phyloP scores from a whole-genome alignment of 2,797 vertebrate species.

The Micropoecilia bifurca region DNA sequence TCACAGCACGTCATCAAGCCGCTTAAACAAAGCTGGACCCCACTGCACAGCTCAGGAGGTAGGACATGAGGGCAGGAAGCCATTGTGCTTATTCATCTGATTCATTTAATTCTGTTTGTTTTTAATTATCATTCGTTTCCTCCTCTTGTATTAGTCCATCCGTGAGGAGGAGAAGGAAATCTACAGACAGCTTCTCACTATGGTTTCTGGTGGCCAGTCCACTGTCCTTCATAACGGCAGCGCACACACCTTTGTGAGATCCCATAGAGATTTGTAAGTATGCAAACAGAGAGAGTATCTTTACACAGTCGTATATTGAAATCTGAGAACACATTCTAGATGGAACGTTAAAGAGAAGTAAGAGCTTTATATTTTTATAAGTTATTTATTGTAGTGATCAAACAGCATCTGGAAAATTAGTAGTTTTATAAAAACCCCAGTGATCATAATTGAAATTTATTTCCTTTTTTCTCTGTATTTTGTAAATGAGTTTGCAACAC shows the following conservation, averaged over 20 bases:
- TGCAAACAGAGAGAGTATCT: neutral
- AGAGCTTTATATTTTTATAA: neutral
- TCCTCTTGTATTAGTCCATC: conserved; percentile 82
- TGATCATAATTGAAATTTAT: neutral
- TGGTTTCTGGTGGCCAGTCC: conserved; percentile 91
- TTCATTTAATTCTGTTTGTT: neutral
- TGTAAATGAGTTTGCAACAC: neutral
- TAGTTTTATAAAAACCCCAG: neutral
- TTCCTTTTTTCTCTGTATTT: neutral
- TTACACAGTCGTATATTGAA: neutral
- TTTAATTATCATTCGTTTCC: neutral
- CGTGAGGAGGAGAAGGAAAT: conserved; percentile 92
- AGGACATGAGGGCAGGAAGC: conserved; percentile 33
- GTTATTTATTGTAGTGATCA: neutral
- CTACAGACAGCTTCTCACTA: conserved; percentile 91
- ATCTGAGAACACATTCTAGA: neutral
- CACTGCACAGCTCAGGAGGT: conserved; percentile 92
- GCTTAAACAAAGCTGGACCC: conserved; percentile 66
- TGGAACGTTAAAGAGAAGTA: neutral
- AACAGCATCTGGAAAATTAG: neutral
- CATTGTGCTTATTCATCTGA: neutral
- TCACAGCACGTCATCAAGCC: conserved; percentile 81
- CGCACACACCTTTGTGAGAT: conserved; percentile 82
- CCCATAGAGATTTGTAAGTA: conserved; percentile 90
- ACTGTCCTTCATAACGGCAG: conserved; percentile 83